Evolutionary conservation across 2,888 invertebrate species (phyloP).

Genomic region (Nemotelus pantherinus): DNA sequence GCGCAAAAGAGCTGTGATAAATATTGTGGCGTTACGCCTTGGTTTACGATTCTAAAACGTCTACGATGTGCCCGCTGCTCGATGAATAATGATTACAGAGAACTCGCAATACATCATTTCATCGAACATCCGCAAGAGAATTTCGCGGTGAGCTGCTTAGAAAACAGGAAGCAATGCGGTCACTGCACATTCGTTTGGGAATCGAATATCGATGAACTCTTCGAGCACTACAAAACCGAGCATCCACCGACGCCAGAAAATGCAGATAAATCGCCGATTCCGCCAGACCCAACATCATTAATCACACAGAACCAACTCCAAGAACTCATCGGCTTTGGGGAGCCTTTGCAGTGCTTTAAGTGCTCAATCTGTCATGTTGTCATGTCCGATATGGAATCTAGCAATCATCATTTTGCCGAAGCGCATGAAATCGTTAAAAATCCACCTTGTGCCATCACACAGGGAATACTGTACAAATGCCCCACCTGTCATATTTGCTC

Average conservation of each 20-base stretch:
- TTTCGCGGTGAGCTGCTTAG: constrained; percentile 55
- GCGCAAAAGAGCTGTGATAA: no score
- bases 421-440: not conserved
- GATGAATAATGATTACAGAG: constrained; percentile 51
- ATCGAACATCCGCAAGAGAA: constrained; percentile 54
- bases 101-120: constrained; percentile 51
- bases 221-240: constrained; percentile 53
- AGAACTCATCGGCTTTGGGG: not conserved
- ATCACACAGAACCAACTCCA: constrained; percentile 51
- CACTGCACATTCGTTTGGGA: constrained; percentile 55
- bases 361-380: constrained; percentile 21
- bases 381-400: not conserved
- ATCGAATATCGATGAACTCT: constrained; percentile 53
- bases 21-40: not conserved
- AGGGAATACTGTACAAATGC: constrained; percentile 66
- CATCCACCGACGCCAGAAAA: constrained; percentile 60
- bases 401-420: not conserved
- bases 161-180: constrained; percentile 56
- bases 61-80: constrained; percentile 33
- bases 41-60: constrained; percentile 5
- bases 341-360: not conserved
- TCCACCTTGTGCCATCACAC: not conserved
- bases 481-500: constrained; percentile 63
- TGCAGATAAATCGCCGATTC: constrained; percentile 36
- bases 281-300: constrained; percentile 54